phyloP scores from a whole-genome alignment of 2,797 vertebrate species.

The Diglossa cyanea region DNA sequence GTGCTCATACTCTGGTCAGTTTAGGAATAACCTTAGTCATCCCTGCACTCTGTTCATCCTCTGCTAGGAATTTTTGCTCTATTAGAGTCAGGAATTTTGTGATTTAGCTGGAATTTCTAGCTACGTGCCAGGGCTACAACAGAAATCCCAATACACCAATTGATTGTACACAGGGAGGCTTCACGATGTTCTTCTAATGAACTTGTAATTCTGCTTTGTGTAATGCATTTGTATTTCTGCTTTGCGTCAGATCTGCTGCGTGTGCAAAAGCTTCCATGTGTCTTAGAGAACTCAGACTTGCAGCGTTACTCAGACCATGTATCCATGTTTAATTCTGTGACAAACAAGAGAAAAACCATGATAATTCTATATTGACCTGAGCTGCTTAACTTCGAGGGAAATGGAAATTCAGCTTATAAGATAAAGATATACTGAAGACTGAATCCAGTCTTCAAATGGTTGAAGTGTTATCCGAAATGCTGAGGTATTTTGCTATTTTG shows the following conservation, averaged over 20 bases:
- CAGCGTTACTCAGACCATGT: background rate
- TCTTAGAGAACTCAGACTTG: background rate
- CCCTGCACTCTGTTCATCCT: background rate
- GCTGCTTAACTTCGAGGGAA: background rate
- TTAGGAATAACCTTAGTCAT: background rate
- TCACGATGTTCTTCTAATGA: background rate
- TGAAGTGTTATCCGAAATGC: background rate
- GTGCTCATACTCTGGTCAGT: background rate
- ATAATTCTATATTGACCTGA: background rate
- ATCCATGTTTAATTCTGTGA: background rate
- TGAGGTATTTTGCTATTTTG: background rate
- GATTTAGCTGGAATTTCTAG: background rate
- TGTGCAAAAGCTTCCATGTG: background rate
- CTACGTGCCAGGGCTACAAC: background rate
- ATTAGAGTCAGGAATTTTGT: background rate
- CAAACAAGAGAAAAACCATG: background rate
- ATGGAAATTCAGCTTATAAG: background rate
- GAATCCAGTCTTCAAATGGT: background rate
- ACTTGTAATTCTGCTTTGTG: background rate
- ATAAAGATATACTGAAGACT: background rate
- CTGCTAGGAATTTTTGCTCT: background rate
- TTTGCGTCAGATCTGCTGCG: background rate
- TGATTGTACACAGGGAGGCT: background rate
- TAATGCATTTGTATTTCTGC: background rate
- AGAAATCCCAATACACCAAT: background rate